Base-by-base conservation (phyloP, 92 coral and sea anemone species). In the Galaxea fascicularis region DNA sequence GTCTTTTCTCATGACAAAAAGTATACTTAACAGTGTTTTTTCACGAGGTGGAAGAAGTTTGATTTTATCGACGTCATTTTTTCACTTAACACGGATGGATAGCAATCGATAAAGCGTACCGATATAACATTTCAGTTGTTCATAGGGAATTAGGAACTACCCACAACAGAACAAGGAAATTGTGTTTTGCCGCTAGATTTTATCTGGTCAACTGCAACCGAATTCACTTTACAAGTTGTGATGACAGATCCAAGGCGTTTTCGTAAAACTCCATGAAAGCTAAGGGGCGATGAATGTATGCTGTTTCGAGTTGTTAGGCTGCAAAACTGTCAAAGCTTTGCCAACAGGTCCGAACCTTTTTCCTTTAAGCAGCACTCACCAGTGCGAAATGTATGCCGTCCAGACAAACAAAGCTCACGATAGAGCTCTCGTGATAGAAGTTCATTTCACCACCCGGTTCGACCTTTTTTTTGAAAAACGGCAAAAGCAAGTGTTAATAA, bases 111-210 rank as follows among this genome's bases (percentile, higher is more conserved):
- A 22, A 57, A 18, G 58, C 26, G 26, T 57, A 24, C 25, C 58
- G 76, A 45, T 71, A 45, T 27, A 79, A 49, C 71, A 63, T 26
- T 8, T 62, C 59, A 47, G 35, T 18, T 20, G 52, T 47, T 63
- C 52, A 26, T 66, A 10, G 8, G 22, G 24, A 64, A 21, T 28
- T 51, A 20, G 28, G 46, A n/a, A 30, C 10, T n/a, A 7, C 52
- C 28, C 14, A 8, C 14, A n/a, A n/a, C 21, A 17, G 65, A 49
- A 79, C 49, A 30, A 66, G 65, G 75, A 79, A 79, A 79, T 79
- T 65, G 25, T 25, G 41, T 26, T 77, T 13, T 77, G 52, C 65
- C 22, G 63, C 44, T 44, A 70, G 78, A 82, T 71, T 49, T 49
- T 53, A 80, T 80, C 77, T 27, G 18, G 8, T 4, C 24, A 31